phyloP scores from a whole-genome alignment of 2,888 invertebrate genomes.

The Drosophila rellima region DNA sequence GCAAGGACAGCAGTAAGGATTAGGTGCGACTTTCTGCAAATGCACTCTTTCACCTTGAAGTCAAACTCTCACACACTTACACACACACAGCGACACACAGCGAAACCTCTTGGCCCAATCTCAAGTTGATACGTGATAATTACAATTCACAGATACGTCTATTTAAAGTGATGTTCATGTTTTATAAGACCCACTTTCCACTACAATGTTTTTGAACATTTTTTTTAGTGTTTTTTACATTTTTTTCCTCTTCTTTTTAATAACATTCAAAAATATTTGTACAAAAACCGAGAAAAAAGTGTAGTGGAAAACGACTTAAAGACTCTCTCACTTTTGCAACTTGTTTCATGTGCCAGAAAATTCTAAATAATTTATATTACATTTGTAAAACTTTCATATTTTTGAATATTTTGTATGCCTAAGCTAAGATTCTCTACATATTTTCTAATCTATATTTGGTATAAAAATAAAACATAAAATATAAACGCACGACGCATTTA shows the following conservation, averaged over 20 bases:
- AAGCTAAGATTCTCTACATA: slow-evolving; percentile 49
- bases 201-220: slow-evolving; percentile 1
- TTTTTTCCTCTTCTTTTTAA: too few relatives aligned
- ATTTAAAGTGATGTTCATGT: slow-evolving; percentile 13
- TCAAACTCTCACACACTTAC: background rate
- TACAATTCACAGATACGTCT: slow-evolving; percentile 17
- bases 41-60: slow-evolving; percentile 18
- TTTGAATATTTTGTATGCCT: slow-evolving; percentile 31
- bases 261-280: too few relatives aligned
- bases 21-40: slow-evolving; percentile 23
- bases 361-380: background rate
- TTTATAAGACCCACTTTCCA: background rate
- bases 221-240: background rate
- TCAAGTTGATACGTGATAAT: slow-evolving; percentile 30
- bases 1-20: slow-evolving; percentile 52
- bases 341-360: slow-evolving; percentile 19
- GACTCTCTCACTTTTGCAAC: slow-evolving; percentile 9
- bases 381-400: background rate
- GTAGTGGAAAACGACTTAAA: background rate
- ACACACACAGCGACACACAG: background rate
- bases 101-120: slow-evolving; percentile 7
- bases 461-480: slow-evolving; percentile 37
- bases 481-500: slow-evolving; percentile 66
- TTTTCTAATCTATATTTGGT: slow-evolving; percentile 48
- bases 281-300: too few relatives aligned